A percentile compares a stretch with the other conserved stretches of the same genome.
Conservation (phyloP, 2,797 vertebrate genomes). For the Eulemur rubriventer region DNA sequence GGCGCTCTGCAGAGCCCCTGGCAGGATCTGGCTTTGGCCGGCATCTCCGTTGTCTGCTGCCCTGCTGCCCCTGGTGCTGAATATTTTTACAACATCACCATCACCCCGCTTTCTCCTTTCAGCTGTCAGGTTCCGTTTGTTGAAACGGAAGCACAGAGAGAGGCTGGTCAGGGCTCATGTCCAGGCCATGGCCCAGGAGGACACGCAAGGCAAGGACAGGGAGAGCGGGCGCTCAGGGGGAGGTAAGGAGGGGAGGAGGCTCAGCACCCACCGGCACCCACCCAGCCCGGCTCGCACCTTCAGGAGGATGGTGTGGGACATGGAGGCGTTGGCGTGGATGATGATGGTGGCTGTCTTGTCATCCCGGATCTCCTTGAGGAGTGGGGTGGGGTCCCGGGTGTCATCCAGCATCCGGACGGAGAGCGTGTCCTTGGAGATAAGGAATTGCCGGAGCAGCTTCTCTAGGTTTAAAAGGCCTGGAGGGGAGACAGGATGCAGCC, state of each 20-base stretch:
- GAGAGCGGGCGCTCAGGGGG: accelerated
- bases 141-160: neutral
- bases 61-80: neutral
- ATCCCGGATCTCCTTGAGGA: constrained; percentile 97
- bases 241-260: neutral
- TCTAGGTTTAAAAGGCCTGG: constrained; percentile 98
- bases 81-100: neutral
- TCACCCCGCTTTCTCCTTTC: neutral
- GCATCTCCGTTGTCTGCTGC: neutral
- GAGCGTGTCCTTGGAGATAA: constrained; percentile 98
- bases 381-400: constrained; percentile 95
- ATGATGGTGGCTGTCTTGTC: constrained; percentile 99
- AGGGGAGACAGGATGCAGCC: constrained; percentile 20
- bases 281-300: constrained; percentile 86
- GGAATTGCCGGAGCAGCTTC: constrained; percentile 97
- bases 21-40: neutral
- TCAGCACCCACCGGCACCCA: accelerated
- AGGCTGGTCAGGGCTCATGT: neutral
- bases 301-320: constrained; percentile 96
- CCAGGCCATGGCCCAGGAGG: neutral
- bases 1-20: neutral
- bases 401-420: constrained; percentile 98
- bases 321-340: constrained; percentile 96
- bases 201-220: neutral
- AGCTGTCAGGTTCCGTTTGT: neutral